phyloP scores from a whole-genome alignment of 2,797 vertebrate genomes.

The Hyperoplus lanceolatus region DNA sequence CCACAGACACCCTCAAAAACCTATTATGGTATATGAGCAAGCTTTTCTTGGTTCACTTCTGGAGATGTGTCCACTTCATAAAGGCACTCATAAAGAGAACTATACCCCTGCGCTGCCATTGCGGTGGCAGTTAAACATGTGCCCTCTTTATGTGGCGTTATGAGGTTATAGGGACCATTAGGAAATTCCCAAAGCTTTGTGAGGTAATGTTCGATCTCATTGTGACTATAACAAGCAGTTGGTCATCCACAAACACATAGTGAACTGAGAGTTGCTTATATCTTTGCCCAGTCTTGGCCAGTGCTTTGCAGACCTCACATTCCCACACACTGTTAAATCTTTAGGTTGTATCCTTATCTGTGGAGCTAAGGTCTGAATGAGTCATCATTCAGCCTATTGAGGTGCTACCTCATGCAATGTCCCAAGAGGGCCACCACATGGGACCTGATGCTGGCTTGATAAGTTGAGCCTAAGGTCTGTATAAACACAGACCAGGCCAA shows the following conservation, averaged over 20 bases:
- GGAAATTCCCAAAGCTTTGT: constrained; percentile 67
- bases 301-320: constrained; percentile 36
- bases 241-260: constrained; percentile 45
- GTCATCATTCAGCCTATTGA: constrained; percentile 38
- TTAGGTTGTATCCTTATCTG: constrained; percentile 50
- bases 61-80: constrained; percentile 70
- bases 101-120: constrained; percentile 72
- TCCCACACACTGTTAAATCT: constrained; percentile 29
- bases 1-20: constrained; percentile 35
- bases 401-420: constrained; percentile 43
- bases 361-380: constrained; percentile 31
- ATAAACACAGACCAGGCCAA: constrained; percentile 73
- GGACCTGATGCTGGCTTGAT: constrained; percentile 66
- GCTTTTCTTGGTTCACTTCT: constrained; percentile 61
- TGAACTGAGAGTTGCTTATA: constrained; percentile 30
- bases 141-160: constrained; percentile 69
- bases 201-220: constrained; percentile 70
- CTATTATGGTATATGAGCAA: constrained; percentile 63
- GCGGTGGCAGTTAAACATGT: constrained; percentile 68
- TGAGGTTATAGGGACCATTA: constrained; percentile 60
- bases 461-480: constrained; percentile 74
- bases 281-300: constrained; percentile 18
- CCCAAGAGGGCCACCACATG: constrained; percentile 59
- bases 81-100: constrained; percentile 66
- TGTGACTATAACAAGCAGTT: constrained; percentile 60